A percentile compares a stretch with the other conserved stretches of the same genome.
These are phyloP conservation scores for Eumerus sabulonum DNA, from an alignment of 2,888 invertebrate species.

Conservation along the genomic window DNA sequence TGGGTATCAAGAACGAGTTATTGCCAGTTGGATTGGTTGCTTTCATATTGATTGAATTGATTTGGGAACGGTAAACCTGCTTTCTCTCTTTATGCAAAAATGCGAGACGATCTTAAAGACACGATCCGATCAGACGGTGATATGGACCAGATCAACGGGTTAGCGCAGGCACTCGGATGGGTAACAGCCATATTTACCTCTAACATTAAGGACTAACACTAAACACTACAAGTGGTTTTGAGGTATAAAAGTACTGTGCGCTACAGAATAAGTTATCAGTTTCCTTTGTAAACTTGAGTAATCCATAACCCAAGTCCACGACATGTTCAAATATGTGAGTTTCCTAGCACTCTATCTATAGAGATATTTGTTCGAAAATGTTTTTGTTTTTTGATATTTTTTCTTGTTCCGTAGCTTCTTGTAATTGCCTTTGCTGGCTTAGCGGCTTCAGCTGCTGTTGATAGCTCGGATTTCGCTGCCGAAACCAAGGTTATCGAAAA, in stretches of 20 bases:
- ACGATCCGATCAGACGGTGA: background rate
- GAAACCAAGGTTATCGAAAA: constrained; percentile 74
- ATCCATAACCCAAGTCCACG: constrained; percentile 29
- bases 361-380: background rate
- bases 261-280: constrained; percentile 46
- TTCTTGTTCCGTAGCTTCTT: constrained; percentile 59
- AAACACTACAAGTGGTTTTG: background rate
- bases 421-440: constrained; percentile 72
- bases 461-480: constrained; percentile 73
- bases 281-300: constrained; percentile 48
- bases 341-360: background rate
- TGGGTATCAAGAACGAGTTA: background rate
- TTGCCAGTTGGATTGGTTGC: constrained; percentile 1
- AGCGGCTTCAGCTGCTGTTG: constrained; percentile 74
- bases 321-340: constrained; percentile 54
- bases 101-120: background rate
- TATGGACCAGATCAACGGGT: constrained; percentile 45
- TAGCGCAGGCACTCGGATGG: background rate
- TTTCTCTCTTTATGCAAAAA: background rate
- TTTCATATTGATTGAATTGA: background rate
- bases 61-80: constrained; percentile 17
- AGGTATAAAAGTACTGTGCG: constrained; percentile 32
- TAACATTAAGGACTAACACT: constrained; percentile 31
- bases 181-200: constrained; percentile 37
- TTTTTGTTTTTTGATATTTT: constrained; percentile 4